phyloP scores from a whole-genome alignment of 2,888 invertebrate species.

The Lucinisca nassula region DNA sequence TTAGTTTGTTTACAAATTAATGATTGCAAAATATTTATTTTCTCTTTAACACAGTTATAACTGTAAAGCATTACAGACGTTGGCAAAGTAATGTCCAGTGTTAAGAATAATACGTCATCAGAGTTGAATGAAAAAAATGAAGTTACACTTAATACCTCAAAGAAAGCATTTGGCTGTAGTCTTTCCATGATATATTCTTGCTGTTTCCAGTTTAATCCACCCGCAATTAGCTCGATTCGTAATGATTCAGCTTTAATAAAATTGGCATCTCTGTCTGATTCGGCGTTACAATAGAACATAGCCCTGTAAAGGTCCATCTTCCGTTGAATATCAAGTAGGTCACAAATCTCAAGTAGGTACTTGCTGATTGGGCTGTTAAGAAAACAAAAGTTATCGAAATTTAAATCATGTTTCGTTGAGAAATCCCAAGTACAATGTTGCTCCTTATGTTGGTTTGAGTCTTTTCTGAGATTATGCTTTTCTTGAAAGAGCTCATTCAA shows the following conservation, averaged over 20 bases:
- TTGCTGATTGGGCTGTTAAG: conserved; percentile 85
- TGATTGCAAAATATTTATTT: too few species aligned
- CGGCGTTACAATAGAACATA: conserved; percentile 87
- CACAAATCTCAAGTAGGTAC: conserved; percentile 86
- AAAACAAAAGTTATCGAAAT: too few species aligned
- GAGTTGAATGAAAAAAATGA: neutral
- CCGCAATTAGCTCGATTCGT: conserved; percentile 87
- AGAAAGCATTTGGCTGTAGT: conserved; percentile 83
- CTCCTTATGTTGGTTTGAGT: too few species aligned
- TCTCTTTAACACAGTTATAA: too few species aligned
- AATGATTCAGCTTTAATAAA: conserved; percentile 87
- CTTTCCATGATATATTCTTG: conserved; percentile 87
- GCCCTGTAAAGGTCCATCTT: conserved; percentile 87
- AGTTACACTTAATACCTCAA: conserved; percentile 81
- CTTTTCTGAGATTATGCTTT: too few species aligned
- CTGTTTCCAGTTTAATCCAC: conserved; percentile 87
- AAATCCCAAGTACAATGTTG: too few species aligned
- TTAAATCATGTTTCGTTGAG: too few species aligned
- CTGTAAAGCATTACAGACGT: too few species aligned
- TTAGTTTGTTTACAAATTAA: too few species aligned
- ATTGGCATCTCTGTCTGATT: conserved; percentile 85
- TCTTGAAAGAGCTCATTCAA: too few species aligned
- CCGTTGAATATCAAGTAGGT: conserved; percentile 86
- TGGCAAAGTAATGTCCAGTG: too few species aligned
- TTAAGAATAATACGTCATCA: too few species aligned